These are phyloP conservation scores for Aphelinus atriplicis DNA, from an alignment of 1,140 invertebrate species.

Conservation along the genomic window DNA sequence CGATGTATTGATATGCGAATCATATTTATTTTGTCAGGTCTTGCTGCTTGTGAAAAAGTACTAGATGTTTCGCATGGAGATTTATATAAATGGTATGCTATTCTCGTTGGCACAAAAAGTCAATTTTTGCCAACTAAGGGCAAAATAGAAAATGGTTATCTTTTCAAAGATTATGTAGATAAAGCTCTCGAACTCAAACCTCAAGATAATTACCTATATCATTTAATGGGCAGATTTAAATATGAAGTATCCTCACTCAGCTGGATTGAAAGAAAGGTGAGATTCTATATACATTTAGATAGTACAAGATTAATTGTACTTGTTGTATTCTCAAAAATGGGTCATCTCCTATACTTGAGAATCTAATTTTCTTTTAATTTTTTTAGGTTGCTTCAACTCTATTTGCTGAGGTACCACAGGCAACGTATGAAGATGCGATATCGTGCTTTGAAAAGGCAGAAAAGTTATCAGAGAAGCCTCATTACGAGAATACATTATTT, in stretches of 20 bases:
- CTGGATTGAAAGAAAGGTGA: conserved; percentile 78
- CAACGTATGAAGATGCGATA: conserved; percentile 76
- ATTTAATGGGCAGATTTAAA: conserved; percentile 77
- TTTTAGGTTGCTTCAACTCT: conserved; percentile 71
- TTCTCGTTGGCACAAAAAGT: conserved; percentile 74
- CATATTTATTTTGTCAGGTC: conserved; percentile 62
- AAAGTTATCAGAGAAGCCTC: conserved; percentile 67
- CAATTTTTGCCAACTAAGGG: conserved; percentile 73
- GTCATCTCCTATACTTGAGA: background rate
- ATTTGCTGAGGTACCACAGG: conserved; percentile 73
- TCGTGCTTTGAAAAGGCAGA: conserved; percentile 74
- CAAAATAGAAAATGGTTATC: conserved; percentile 75
- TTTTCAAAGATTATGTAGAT: conserved; percentile 79
- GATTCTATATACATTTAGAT: background rate
- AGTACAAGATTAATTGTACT: conserved; percentile 7
- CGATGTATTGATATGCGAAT: background rate
- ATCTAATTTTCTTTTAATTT: conserved; percentile 22
- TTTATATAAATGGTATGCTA: conserved; percentile 84
- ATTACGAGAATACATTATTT: conserved; percentile 78
- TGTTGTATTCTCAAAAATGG: background rate
- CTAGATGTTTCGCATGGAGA: conserved; percentile 69
- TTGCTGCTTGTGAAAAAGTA: conserved; percentile 70
- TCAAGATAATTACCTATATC: conserved; percentile 73
- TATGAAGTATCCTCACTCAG: conserved; percentile 74
- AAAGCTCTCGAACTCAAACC: conserved; percentile 75